These are phyloP conservation scores for Euura lappo DNA, from an alignment of 1,140 invertebrate species.

Conservation along the genomic window DNA sequence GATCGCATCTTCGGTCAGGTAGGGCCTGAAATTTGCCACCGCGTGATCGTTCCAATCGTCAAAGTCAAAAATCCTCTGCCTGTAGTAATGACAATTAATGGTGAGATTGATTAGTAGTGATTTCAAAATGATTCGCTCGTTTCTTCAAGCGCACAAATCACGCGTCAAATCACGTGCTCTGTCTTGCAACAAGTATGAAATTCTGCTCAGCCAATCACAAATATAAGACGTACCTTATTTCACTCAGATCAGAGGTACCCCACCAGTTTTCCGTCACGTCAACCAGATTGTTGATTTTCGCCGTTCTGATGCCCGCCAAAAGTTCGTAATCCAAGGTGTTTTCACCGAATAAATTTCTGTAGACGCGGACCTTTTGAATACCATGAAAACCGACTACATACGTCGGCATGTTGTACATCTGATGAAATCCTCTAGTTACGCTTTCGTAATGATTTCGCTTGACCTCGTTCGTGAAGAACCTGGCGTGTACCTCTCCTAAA, in stretches of 20 bases:
- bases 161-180: too few relatives aligned
- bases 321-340: constrained; percentile 92
- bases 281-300: constrained; percentile 84
- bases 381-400: constrained; percentile 92
- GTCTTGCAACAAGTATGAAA: too few relatives aligned
- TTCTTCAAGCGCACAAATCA: too few relatives aligned
- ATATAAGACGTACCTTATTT: constrained; percentile 64
- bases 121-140: too few relatives aligned
- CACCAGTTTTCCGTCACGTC: constrained; percentile 97
- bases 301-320: constrained; percentile 88
- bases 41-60: constrained; percentile 99
- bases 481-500: constrained; percentile 79
- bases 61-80: constrained; percentile 94
- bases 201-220: neutral
- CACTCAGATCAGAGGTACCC: constrained; percentile 76
- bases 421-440: constrained; percentile 50
- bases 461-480: constrained; percentile 82
- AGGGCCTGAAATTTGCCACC: constrained; percentile 88
- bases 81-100: constrained; percentile 24
- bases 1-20: constrained; percentile 77
- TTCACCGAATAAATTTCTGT: constrained; percentile 88
- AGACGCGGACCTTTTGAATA: constrained; percentile 91
- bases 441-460: constrained; percentile 69
- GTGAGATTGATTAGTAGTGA: neutral
- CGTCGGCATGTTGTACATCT: constrained; percentile 67